Evolutionary conservation across 2,888 invertebrate species (phyloP), one percentile per base, ranked within the genome.

Genomic region (Metalampra italica): DNA sequence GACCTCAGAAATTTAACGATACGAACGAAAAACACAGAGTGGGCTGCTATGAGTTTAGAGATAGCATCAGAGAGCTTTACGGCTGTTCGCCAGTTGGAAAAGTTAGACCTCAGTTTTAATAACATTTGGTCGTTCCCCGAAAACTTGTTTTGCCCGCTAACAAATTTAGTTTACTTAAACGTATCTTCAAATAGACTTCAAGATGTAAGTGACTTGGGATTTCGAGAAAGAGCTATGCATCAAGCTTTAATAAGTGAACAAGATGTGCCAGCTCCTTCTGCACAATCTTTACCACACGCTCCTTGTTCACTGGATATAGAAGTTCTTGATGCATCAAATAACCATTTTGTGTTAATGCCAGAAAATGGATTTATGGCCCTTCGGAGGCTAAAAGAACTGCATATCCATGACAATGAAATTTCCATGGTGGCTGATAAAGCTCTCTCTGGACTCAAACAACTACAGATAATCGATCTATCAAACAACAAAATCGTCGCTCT

Each of bases 41-140:
- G 95, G 95, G 94, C 95, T 12, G 94, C 94, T 45, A 92, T 96
- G 88, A 95, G 94, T 68, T 91, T 97, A 72, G 95, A 96, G 79
- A 92, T 97, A 67, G 94, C 95, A 64, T 90, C 92, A 36, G 94
- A 94, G 58, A 94, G 95, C 66, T 96, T 96, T 79, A 90, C 92
- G 52, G 92, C 93, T 52, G 93, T 94, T 51, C 91, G 93, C 54
- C 94, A 96, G 75, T 90, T 97, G 64, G 96, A 96, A 81, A 91
- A 94, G 62, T 90, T 97, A 56, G 97, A 97, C 76, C 89, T 97
- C 58, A 96, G 96, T 72, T 93, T 93, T 71, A 96, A 97, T 80
- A 96, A 96, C 78, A 95, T 97, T 73, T 96, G 96, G 95, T 94
- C 95, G 47, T 92, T 97, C 75, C 96, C 96, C 22, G 95, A 95